Evolutionary conservation across 2,888 invertebrate genomes (phyloP).

Genomic region (Drosophila flavopinicola): DNA sequence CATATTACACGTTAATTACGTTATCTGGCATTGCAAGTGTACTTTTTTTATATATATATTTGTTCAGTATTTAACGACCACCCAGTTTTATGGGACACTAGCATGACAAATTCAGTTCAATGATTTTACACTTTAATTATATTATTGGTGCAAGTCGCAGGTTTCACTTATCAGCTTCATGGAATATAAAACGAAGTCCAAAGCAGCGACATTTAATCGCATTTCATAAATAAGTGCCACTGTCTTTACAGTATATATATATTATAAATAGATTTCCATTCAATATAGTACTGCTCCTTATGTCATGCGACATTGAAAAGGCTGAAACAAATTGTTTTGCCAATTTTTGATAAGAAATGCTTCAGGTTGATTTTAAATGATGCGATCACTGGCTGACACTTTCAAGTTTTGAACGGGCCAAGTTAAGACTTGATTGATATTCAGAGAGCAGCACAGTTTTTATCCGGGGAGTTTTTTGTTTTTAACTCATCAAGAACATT

Average conservation of each 20-base stretch:
- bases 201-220: slow-evolving; percentile 34
- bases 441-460: slow-evolving; percentile 14
- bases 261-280: slow-evolving; percentile 24
- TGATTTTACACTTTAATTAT: slow-evolving; percentile 24
- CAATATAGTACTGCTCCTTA: slow-evolving; percentile 27
- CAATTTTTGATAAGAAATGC: slow-evolving; percentile 48
- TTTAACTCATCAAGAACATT: neutral
- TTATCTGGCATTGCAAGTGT: slow-evolving; percentile 20
- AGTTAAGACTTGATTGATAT: slow-evolving; percentile 19
- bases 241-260: slow-evolving; percentile 23
- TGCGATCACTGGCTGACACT: slow-evolving; percentile 20
- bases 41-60: neutral
- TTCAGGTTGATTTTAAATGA: slow-evolving; percentile 49
- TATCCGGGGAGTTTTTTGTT: neutral
- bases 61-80: neutral
- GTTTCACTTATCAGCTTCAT: slow-evolving; percentile 36
- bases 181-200: slow-evolving; percentile 46
- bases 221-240: slow-evolving; percentile 31
- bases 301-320: slow-evolving; percentile 60
- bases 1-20: slow-evolving; percentile 17
- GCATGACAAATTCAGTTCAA: slow-evolving; percentile 54
- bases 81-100: slow-evolving; percentile 3
- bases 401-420: slow-evolving; percentile 22
- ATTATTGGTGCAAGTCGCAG: slow-evolving; percentile 20
- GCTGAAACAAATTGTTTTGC: slow-evolving; percentile 13